These are phyloP conservation scores for Chelonia mydas DNA, from an alignment of 2,797 vertebrate species.

Conservation along the genomic window DNA sequence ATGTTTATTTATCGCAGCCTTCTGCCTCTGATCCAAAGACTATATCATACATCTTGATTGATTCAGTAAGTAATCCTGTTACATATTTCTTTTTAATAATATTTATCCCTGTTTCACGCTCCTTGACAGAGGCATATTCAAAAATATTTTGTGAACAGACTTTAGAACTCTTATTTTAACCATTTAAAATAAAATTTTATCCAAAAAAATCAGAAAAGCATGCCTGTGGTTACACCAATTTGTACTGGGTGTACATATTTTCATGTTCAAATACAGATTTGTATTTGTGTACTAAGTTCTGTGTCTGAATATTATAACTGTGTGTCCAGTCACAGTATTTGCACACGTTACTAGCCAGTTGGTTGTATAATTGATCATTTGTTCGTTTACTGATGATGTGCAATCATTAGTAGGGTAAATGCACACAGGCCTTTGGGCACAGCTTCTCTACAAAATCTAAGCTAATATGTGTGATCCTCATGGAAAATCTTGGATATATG, in stretches of 20 bases:
- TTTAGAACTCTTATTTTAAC: background rate
- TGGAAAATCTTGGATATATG: background rate
- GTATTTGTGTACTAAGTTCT: background rate
- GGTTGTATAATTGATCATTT: background rate
- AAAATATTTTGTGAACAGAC: background rate
- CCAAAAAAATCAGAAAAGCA: background rate
- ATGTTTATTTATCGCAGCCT: slow-evolving; percentile 84
- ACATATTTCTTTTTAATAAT: background rate
- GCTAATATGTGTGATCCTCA: background rate
- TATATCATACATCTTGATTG: slow-evolving; percentile 84
- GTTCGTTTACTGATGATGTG: background rate
- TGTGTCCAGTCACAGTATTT: background rate
- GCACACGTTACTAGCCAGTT: background rate
- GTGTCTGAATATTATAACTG: background rate
- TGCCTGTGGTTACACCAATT: background rate
- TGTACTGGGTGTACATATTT: background rate
- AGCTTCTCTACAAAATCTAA: background rate
- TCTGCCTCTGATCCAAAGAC: slow-evolving; percentile 52
- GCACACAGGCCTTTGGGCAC: background rate
- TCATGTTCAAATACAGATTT: background rate
- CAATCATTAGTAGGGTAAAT: background rate
- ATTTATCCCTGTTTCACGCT: background rate
- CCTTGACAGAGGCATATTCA: background rate
- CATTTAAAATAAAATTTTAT: background rate
- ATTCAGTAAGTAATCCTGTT: slow-evolving; percentile 86